phyloP scores from a whole-genome alignment of 2,797 vertebrate genomes.

The Spheniscus humboldti region DNA sequence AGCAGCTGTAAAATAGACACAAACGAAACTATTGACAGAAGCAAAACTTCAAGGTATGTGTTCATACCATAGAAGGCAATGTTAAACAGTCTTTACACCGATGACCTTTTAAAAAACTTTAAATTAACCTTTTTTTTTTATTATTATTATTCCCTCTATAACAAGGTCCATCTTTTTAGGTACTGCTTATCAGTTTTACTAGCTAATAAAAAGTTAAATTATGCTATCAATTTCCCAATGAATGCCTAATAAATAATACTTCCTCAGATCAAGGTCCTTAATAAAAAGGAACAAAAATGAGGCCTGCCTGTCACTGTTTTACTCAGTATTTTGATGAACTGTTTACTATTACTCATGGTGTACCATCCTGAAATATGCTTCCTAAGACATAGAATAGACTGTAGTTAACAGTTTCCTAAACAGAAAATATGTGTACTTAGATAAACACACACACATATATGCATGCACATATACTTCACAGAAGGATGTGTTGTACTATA shows the following conservation, averaged over 20 bases:
- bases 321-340: neutral
- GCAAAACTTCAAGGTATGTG: neutral
- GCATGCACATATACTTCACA: neutral
- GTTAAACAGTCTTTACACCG: neutral
- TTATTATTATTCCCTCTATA: constrained; percentile 10
- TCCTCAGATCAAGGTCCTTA: neutral
- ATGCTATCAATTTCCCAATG: constrained; percentile 32
- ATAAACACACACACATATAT: neutral
- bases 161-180: constrained; percentile 37
- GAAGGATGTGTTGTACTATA: neutral
- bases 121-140: constrained; percentile 27
- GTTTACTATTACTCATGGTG: neutral
- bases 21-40: neutral
- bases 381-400: neutral
- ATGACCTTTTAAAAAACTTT: constrained; percentile 40
- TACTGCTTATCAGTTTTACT: constrained; percentile 53
- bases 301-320: neutral
- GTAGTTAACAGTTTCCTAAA: neutral
- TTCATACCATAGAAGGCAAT: neutral
- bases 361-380: neutral
- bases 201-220: constrained; percentile 47
- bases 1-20: neutral
- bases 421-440: neutral
- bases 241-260: constrained; percentile 48
- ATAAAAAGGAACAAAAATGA: neutral